A percentile compares a stretch with the other conserved stretches of the same genome.
phyloP scores from a whole-genome alignment of 2,113 vertebrate genomes.

The Talpa occidentalis region DNA sequence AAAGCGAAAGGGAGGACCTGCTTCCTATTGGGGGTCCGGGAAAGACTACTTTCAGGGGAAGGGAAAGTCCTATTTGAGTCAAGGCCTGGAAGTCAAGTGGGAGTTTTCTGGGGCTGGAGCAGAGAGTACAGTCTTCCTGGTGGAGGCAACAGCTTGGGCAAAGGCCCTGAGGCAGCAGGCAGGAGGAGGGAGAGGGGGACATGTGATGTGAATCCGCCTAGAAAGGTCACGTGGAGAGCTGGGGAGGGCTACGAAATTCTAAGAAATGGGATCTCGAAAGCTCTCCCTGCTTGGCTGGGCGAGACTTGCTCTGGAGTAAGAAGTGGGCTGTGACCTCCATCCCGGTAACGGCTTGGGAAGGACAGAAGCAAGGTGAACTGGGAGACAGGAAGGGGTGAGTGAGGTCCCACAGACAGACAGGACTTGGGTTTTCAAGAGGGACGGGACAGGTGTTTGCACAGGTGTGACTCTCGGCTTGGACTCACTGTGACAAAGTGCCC shows the following conservation, averaged over 20 bases:
- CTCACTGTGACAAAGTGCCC: background rate
- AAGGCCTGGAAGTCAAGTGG: background rate
- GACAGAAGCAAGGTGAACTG: background rate
- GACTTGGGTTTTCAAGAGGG: background rate
- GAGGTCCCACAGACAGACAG: background rate
- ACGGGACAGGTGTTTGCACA: background rate
- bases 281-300: background rate
- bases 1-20: background rate
- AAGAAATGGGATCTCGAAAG: background rate
- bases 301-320: background rate
- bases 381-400: background rate
- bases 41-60: background rate
- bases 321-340: background rate
- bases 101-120: background rate
- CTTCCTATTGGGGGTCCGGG: background rate
- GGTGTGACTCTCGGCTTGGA: background rate
- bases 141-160: background rate
- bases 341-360: background rate
- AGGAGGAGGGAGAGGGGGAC: too few species aligned
- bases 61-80: background rate
- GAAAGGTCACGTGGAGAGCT: background rate
- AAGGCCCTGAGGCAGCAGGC: background rate
- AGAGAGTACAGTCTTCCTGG: background rate
- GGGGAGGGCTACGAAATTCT: background rate
- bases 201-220: fast-evolving